A percentile compares a stretch with the other conserved stretches of the same genome.
These are phyloP conservation scores for Seira musarum DNA, from an alignment of 2,888 invertebrate genomes.

Conservation along the genomic window DNA sequence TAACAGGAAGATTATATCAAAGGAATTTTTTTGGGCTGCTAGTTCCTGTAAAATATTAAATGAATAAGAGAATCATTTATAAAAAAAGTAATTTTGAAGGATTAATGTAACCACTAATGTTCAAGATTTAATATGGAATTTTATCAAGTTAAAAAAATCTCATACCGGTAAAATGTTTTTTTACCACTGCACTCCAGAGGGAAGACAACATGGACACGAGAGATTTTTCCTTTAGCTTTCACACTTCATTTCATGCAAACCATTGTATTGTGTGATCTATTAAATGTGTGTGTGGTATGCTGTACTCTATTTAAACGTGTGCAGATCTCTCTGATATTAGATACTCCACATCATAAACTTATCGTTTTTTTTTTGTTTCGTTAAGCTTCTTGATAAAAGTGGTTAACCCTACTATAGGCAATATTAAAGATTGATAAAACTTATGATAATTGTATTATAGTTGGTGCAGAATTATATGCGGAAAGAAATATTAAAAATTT, in stretches of 20 bases:
- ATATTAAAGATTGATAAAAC: neutral
- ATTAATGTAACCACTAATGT: neutral
- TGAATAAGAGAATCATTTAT: neutral
- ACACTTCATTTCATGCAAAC: neutral
- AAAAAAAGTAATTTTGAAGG: neutral
- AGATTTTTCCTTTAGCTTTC: neutral
- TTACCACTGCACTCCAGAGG: neutral
- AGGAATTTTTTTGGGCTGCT: too few species aligned
- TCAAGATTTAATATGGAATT: neutral
- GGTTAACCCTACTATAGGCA: too few species aligned
- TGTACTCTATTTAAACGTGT: too few species aligned
- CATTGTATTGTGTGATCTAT: neutral
- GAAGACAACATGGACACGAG: too few species aligned
- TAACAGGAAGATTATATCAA: too few species aligned
- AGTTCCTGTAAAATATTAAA: too few species aligned
- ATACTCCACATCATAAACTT: slow-evolving; percentile 10
- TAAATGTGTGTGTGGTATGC: neutral
- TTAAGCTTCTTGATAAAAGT: too few species aligned
- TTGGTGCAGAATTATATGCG: neutral
- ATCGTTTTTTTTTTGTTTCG: neutral
- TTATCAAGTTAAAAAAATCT: neutral
- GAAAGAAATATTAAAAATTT: neutral
- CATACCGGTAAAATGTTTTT: slow-evolving; percentile 1
- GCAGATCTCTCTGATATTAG: neutral
- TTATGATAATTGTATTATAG: neutral